Evolutionary conservation across 2,113 vertebrate genomes (phyloP).

Genomic region (Stomatorhinus ivindoensis): DNA sequence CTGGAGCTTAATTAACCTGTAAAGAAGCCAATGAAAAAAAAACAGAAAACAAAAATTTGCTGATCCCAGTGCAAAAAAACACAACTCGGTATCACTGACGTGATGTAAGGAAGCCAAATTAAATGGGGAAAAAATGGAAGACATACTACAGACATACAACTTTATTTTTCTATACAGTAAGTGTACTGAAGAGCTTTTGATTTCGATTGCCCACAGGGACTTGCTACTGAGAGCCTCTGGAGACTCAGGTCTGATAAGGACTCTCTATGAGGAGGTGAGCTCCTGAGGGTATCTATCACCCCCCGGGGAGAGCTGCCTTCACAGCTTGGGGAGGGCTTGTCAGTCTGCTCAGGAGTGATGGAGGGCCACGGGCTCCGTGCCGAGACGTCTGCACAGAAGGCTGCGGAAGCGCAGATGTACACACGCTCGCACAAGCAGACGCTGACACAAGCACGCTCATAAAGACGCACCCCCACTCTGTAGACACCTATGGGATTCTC

Average conservation of each 20-base stretch:
- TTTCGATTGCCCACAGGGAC: background rate
- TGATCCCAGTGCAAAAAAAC: background rate
- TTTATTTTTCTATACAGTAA: background rate
- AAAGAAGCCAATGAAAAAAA: background rate
- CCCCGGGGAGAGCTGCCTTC: background rate
- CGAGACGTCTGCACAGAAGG: background rate
- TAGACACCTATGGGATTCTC: background rate
- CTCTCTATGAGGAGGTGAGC: background rate
- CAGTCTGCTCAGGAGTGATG: background rate
- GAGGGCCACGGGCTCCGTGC: background rate
- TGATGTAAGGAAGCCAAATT: background rate
- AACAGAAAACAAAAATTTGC: background rate
- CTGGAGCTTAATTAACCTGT: constrained; percentile 3
- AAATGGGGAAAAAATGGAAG: background rate
- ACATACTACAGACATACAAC: background rate
- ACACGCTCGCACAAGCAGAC: background rate
- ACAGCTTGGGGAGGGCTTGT: background rate
- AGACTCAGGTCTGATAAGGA: background rate
- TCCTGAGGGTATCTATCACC: background rate
- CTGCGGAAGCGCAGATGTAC: background rate
- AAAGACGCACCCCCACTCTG: background rate
- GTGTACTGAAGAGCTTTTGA: background rate
- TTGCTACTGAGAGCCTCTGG: background rate
- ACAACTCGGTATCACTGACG: background rate
- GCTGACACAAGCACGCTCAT: background rate